Evolutionary conservation across 2,113 vertebrate species (phyloP).

Genomic region (Lates calcarifer): DNA sequence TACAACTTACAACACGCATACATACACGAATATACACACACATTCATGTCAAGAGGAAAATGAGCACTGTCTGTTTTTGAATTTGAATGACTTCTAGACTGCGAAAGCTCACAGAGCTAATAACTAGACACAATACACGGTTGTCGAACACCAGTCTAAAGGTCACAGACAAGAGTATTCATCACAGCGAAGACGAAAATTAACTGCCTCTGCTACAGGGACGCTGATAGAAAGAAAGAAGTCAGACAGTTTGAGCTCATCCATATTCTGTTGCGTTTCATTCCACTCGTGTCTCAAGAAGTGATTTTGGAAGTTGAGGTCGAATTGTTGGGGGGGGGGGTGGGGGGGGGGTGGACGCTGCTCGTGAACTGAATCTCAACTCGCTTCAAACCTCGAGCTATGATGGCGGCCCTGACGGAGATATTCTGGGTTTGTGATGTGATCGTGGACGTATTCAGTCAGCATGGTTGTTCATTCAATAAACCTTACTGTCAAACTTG

Average conservation of each 20-base stretch:
- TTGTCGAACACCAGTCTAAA: slow-evolving; percentile 52
- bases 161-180: slow-evolving; percentile 51
- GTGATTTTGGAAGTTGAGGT: slow-evolving; percentile 59
- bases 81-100: slow-evolving; percentile 52
- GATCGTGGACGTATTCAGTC: slow-evolving; percentile 76
- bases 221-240: slow-evolving; percentile 22
- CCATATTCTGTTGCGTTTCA: slow-evolving; percentile 60
- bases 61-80: slow-evolving; percentile 33
- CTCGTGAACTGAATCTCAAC: slow-evolving; percentile 46
- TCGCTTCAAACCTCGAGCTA: slow-evolving; percentile 10
- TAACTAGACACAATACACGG: slow-evolving; percentile 54
- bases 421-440: slow-evolving; percentile 69
- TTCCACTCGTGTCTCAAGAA: slow-evolving; percentile 51
- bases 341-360: neutral
- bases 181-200: slow-evolving; percentile 31
- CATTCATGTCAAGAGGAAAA: slow-evolving; percentile 35
- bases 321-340: neutral
- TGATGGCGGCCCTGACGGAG: slow-evolving; percentile 6
- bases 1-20: slow-evolving; percentile 11
- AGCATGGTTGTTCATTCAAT: slow-evolving; percentile 81
- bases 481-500: slow-evolving; percentile 74
- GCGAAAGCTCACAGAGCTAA: slow-evolving; percentile 47
- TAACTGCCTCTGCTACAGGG: slow-evolving; percentile 26
- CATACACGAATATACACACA: slow-evolving; percentile 40
- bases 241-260: slow-evolving; percentile 53